These are phyloP conservation scores for Calycopis cecrops DNA, from an alignment of 1,140 invertebrate species.

Conservation along the genomic window DNA sequence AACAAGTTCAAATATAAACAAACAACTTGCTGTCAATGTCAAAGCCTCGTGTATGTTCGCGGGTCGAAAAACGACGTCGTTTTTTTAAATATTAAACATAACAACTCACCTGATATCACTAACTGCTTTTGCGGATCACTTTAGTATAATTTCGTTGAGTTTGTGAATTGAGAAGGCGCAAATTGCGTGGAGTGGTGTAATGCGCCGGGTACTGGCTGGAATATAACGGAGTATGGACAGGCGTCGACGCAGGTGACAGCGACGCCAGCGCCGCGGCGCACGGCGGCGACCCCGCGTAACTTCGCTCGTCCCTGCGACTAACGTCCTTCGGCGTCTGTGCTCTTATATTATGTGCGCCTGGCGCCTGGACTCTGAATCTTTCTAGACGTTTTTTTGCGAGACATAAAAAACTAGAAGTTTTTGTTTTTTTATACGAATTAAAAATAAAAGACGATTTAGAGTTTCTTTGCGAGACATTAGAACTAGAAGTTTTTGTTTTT, in stretches of 20 bases:
- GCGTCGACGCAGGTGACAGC: slow-evolving; percentile 48
- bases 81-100: slow-evolving; percentile 5
- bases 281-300: slow-evolving; percentile 41
- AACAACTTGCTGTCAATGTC: slow-evolving; percentile 50
- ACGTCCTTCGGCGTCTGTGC: background rate
- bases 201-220: slow-evolving; percentile 37
- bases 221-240: slow-evolving; percentile 35
- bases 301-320: slow-evolving; percentile 27
- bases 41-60: slow-evolving; percentile 35
- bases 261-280: slow-evolving; percentile 59
- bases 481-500: too few species aligned
- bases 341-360: too few species aligned
- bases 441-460: too few species aligned
- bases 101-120: background rate
- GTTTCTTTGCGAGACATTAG: too few species aligned
- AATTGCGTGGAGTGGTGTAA: slow-evolving; percentile 21
- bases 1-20: slow-evolving; percentile 45
- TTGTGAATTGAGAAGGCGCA: too few species aligned
- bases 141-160: too few species aligned
- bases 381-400: too few species aligned
- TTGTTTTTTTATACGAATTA: too few species aligned
- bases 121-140: slow-evolving; percentile 11
- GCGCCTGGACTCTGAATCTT: slow-evolving; percentile 7
- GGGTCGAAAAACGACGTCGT: slow-evolving; percentile 13
- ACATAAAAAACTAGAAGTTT: too few species aligned